Conservation (phyloP, 2,888 invertebrate genomes). For the Synergus umbraculus region DNA sequence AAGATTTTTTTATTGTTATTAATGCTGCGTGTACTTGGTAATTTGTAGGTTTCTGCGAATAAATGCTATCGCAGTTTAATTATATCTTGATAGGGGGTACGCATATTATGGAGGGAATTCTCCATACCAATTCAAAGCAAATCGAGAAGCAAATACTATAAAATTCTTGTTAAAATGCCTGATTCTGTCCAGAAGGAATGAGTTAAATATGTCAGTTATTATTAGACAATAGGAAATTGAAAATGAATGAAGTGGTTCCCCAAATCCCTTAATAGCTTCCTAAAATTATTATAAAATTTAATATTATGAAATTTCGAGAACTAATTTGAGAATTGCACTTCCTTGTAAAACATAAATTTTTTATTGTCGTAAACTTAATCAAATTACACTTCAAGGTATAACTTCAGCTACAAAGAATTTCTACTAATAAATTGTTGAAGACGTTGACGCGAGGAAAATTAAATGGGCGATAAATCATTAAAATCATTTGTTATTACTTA, state of each 20-base stretch:
- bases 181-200: background rate
- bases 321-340: background rate
- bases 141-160: background rate
- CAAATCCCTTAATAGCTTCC: too few species aligned
- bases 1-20: constrained; percentile 21
- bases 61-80: constrained; percentile 35
- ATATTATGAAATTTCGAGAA: background rate
- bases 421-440: constrained; percentile 36
- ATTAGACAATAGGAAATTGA: background rate
- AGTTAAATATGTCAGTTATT: background rate
- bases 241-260: background rate
- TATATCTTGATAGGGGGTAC: constrained; percentile 23
- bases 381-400: constrained; percentile 6
- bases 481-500: constrained; percentile 31
- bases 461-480: constrained; percentile 20
- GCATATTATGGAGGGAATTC: constrained; percentile 16
- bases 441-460: constrained; percentile 28
- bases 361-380: background rate
- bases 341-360: background rate
- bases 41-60: constrained; percentile 27
- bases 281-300: too few species aligned
- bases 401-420: constrained; percentile 17
- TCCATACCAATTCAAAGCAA: background rate
- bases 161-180: constrained; percentile 8
- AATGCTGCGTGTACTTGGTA: constrained; percentile 25